A percentile compares a stretch with the other conserved stretches of the same genome.
phyloP scores from a whole-genome alignment of 2,113 vertebrate genomes.

The Pogonocichla stellata region DNA sequence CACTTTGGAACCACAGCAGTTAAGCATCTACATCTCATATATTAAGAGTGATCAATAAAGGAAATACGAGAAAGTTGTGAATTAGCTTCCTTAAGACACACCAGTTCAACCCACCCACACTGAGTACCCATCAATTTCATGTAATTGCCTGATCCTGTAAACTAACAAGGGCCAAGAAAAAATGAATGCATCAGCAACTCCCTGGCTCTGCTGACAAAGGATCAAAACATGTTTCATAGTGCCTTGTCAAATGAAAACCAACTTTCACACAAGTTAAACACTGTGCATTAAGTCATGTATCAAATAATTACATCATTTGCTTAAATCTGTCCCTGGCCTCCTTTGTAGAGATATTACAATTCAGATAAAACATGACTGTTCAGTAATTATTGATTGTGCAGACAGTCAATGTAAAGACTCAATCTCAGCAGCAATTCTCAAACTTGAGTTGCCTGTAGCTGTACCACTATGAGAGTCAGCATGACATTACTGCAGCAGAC shows the following conservation, averaged over 20 bases:
- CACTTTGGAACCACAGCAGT: conserved; percentile 46
- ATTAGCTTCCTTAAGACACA: conserved; percentile 57
- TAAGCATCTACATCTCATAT: conserved; percentile 37
- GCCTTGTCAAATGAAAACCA: conserved; percentile 7
- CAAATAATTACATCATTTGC: conserved; percentile 21
- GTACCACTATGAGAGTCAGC: neutral
- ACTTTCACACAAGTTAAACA: conserved; percentile 25
- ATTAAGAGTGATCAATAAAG: conserved; percentile 66
- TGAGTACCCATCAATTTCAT: conserved; percentile 61
- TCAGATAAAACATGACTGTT: conserved; percentile 15
- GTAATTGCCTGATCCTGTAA: conserved; percentile 59
- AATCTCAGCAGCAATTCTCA: neutral
- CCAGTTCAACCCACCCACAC: conserved; percentile 34
- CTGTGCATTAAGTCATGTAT: conserved; percentile 28
- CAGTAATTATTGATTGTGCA: conserved; percentile 14
- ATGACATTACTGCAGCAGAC: neutral
- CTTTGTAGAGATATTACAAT: neutral
- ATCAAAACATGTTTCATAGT: neutral
- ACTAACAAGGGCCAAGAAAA: conserved; percentile 64
- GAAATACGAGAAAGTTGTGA: conserved; percentile 63
- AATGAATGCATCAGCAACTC: conserved; percentile 46
- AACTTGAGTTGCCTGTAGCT: neutral
- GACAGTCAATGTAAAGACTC: neutral
- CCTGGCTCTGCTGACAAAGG: neutral
- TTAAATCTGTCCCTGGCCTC: neutral